phyloP scores from a whole-genome alignment of 2,888 invertebrate species.

The Netelia melanura region DNA sequence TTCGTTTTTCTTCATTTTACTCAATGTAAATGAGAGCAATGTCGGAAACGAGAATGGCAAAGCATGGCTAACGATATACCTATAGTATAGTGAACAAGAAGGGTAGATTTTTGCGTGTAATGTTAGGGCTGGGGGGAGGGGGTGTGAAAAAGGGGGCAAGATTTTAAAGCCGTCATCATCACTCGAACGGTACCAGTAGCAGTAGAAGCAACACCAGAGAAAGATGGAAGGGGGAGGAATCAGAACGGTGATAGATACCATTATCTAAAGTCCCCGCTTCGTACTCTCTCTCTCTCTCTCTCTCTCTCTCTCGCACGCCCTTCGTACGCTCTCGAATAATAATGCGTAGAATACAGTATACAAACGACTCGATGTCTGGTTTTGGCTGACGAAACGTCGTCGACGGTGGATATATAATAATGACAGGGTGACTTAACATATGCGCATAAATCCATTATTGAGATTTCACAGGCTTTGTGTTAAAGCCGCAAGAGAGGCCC shows the following conservation, averaged over 20 bases:
- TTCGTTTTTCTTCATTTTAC: neutral
- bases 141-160: conserved; percentile 23
- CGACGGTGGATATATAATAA: conserved; percentile 76
- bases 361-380: conserved; percentile 42
- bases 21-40: conserved; percentile 15
- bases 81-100: neutral
- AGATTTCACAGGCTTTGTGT: conserved; percentile 80
- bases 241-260: conserved; percentile 65
- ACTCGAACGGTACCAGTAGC: conserved; percentile 57
- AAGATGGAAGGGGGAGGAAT: conserved; percentile 8
- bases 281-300: conserved; percentile 1
- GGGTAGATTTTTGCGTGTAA: conserved; percentile 27
- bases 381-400: conserved; percentile 44
- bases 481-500: conserved; percentile 57
- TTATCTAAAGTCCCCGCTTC: conserved; percentile 59
- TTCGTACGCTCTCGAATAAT: conserved; percentile 60
- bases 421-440: conserved; percentile 81
- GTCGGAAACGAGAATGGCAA: conserved; percentile 30
- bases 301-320: conserved; percentile 43
- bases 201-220: conserved; percentile 14
- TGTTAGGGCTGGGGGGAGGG: neutral
- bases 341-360: conserved; percentile 55
- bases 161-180: conserved; percentile 63
- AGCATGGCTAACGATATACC: conserved; percentile 28
- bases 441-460: conserved; percentile 85